These are phyloP conservation scores for Cyprinodon diabolis DNA, from an alignment of 2,797 vertebrate species.

Conservation along the genomic window DNA sequence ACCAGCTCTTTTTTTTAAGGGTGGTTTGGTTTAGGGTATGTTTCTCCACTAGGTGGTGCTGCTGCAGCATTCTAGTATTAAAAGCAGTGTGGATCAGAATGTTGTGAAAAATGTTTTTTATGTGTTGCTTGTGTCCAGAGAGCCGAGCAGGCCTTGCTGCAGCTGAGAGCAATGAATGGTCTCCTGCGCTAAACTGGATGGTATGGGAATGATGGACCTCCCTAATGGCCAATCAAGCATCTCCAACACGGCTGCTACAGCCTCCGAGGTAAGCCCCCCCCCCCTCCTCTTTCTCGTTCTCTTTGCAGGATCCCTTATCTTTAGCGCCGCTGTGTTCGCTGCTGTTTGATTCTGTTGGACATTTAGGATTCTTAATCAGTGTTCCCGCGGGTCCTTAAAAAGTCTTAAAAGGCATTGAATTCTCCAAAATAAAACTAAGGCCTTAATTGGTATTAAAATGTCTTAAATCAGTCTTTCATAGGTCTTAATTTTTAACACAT, in stretches of 20 bases:
- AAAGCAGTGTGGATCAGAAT: background rate
- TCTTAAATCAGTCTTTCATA: too few species aligned
- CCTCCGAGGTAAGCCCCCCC: slow-evolving; percentile 89
- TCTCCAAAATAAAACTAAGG: too few species aligned
- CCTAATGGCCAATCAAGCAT: slow-evolving; percentile 90
- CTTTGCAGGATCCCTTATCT: background rate
- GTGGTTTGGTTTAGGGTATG: background rate
- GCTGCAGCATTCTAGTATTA: background rate
- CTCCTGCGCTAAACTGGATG: slow-evolving; percentile 81
- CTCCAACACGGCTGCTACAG: slow-evolving; percentile 80
- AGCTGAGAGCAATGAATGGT: slow-evolving; percentile 84
- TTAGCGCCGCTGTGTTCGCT: background rate
- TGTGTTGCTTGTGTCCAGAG: slow-evolving; percentile 49
- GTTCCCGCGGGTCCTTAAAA: too few species aligned
- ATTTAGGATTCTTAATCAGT: too few species aligned
- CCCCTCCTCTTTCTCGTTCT: background rate
- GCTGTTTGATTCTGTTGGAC: too few species aligned
- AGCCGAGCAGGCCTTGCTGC: slow-evolving; percentile 81
- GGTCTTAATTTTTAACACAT: too few species aligned
- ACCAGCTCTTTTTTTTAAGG: background rate
- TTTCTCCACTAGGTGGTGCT: slow-evolving; percentile 49
- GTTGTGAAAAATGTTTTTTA: background rate
- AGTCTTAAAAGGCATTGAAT: too few species aligned
- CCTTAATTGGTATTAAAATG: too few species aligned
- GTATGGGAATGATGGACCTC: slow-evolving; percentile 94